These are phyloP conservation scores for Nylanderia fulva DNA, from an alignment of 1,140 invertebrate genomes.

Conservation along the genomic window DNA sequence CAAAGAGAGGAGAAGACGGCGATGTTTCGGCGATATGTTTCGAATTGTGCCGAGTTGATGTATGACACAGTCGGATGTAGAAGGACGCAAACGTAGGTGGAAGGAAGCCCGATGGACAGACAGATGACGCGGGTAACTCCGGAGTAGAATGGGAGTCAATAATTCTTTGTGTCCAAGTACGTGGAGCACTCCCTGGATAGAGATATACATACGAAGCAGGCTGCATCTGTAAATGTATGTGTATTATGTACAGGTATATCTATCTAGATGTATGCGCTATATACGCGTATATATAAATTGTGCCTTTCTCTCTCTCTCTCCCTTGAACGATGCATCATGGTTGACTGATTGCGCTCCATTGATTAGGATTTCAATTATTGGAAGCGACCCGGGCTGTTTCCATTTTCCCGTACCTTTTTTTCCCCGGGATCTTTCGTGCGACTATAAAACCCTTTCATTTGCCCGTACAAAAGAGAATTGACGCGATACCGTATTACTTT, in stretches of 20 bases:
- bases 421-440: slow-evolving; percentile 6
- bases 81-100: slow-evolving; percentile 19
- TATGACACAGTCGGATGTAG: slow-evolving; percentile 24
- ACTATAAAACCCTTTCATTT: slow-evolving; percentile 40
- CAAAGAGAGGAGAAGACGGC: slow-evolving; percentile 51
- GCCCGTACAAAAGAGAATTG: slow-evolving; percentile 9
- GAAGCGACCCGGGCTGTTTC: slow-evolving; percentile 59
- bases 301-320: too few species aligned
- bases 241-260: too few species aligned
- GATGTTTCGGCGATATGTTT: slow-evolving; percentile 55
- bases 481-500: background rate
- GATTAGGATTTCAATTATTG: slow-evolving; percentile 83
- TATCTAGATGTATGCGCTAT: background rate
- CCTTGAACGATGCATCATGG: slow-evolving; percentile 72
- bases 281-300: slow-evolving; percentile 39
- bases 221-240: slow-evolving; percentile 33
- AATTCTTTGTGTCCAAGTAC: slow-evolving; percentile 71
- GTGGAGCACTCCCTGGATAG: slow-evolving; percentile 45
- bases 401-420: slow-evolving; percentile 31
- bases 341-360: slow-evolving; percentile 73
- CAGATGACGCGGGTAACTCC: slow-evolving; percentile 63
- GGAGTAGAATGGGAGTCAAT: slow-evolving; percentile 70
- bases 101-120: slow-evolving; percentile 56
- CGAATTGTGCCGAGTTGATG: slow-evolving; percentile 66
- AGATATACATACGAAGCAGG: slow-evolving; percentile 61